Evolutionary conservation across 2,113 vertebrate genomes (phyloP).

Genomic region (Dissostichus mawsoni): DNA sequence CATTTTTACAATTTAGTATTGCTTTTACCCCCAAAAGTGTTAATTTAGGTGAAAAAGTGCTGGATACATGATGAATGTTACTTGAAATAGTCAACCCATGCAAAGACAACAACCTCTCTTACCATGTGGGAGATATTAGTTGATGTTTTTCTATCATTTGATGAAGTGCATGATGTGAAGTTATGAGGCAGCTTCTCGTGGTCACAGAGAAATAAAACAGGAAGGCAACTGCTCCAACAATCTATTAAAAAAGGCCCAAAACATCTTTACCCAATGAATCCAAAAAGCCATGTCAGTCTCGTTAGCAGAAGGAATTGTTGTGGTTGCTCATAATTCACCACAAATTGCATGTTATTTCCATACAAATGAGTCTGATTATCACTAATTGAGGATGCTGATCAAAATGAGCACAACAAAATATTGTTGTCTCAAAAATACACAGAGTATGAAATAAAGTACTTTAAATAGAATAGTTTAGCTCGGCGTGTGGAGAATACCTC

Average conservation of each 20-base stretch:
- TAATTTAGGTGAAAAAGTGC: no score
- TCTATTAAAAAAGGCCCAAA: constrained; percentile 26
- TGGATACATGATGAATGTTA: no score
- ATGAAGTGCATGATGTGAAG: constrained; percentile 12
- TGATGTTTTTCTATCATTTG: not conserved
- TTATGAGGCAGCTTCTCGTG: not conserved
- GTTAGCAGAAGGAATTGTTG: constrained; percentile 20
- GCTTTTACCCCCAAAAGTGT: no score
- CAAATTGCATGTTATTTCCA: constrained; percentile 51
- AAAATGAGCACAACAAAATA: constrained; percentile 36
- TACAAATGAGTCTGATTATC: constrained; percentile 33
- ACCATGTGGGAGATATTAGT: not conserved
- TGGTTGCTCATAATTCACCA: constrained; percentile 46
- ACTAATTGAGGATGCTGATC: constrained; percentile 35
- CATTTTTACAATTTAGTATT: no score
- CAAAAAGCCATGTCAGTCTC: constrained; percentile 25
- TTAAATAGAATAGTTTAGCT: constrained; percentile 19
- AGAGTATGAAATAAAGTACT: not conserved
- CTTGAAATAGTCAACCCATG: not conserved
- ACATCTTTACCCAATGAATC: not conserved
- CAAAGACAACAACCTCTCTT: not conserved
- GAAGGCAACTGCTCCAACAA: not conserved
- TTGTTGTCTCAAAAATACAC: constrained; percentile 10
- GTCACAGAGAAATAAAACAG: not conserved
- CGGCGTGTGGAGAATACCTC: constrained; percentile 14